Percentiles rank a stretch among this genome's conserved stretches.
These are phyloP conservation scores for Dicyrtomina minuta DNA, from an alignment of 2,888 invertebrate species.

Conservation along the genomic window DNA sequence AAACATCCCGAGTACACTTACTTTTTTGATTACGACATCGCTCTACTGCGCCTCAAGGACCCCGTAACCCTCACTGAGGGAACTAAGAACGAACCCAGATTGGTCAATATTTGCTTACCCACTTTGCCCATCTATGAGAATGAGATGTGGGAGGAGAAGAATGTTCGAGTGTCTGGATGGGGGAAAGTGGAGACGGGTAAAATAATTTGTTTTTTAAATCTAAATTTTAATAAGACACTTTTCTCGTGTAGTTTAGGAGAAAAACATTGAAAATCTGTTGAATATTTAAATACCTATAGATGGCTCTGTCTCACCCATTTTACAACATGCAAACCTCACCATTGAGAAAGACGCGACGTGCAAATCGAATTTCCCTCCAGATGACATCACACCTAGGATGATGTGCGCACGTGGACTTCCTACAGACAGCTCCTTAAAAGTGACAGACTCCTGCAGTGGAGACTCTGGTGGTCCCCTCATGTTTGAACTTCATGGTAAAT, in stretches of 20 bases:
- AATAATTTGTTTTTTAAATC: not conserved
- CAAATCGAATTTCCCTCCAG: not conserved
- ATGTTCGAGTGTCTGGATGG: conserved; percentile 54
- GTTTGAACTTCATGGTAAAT: conserved; percentile 7
- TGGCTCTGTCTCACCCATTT: not conserved
- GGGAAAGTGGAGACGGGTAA: conserved; percentile 53
- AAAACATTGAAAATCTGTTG: too few species aligned
- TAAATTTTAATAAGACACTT: not conserved
- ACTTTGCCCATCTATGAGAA: conserved; percentile 20
- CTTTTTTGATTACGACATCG: conserved; percentile 55
- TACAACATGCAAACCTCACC: conserved; percentile 19
- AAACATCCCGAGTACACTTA: conserved; percentile 51
- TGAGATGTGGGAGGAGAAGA: conserved; percentile 50
- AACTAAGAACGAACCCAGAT: conserved; percentile 32
- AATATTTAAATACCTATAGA: too few species aligned
- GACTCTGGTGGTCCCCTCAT: conserved; percentile 22
- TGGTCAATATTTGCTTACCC: conserved; percentile 53
- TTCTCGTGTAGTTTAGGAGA: too few species aligned
- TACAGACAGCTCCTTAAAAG: not conserved
- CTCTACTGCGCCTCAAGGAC: conserved; percentile 55
- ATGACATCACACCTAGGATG: conserved; percentile 9
- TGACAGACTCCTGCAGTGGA: conserved; percentile 8
- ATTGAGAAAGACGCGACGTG: conserved; percentile 12
- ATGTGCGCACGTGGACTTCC: too few species aligned
- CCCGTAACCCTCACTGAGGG: conserved; percentile 45